Evolutionary conservation across 2,113 vertebrate genomes (phyloP).

Genomic region (Alethe diademata): DNA sequence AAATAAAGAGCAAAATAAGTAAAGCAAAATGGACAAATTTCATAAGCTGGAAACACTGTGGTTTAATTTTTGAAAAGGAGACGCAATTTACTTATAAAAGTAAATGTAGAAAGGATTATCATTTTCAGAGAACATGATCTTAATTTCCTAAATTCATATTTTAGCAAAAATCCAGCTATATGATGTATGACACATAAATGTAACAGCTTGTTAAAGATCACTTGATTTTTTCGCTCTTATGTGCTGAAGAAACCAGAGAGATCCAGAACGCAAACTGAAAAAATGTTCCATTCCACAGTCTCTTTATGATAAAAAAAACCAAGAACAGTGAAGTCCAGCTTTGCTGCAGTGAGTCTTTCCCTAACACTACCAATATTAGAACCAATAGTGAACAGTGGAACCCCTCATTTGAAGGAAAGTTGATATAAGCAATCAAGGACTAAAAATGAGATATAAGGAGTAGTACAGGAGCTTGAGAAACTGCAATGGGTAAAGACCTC

Average conservation of each 20-base stretch:
- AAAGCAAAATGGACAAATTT: background rate
- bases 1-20: background rate
- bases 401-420: background rate
- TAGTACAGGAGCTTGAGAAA: background rate
- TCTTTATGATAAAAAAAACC: background rate
- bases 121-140: background rate
- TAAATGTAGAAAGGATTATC: background rate
- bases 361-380: background rate
- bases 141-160: background rate
- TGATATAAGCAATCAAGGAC: background rate
- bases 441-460: background rate
- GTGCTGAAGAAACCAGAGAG: background rate
- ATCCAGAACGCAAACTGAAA: background rate
- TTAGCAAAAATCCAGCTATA: background rate
- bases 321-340: background rate
- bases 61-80: background rate
- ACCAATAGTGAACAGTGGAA: background rate
- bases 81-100: background rate
- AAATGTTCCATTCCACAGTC: background rate
- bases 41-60: background rate
- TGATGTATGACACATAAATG: background rate
- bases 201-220: background rate
- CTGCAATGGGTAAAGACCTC: background rate
- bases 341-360: background rate
- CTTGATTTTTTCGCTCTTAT: background rate